Evolutionary conservation across 2,888 invertebrate species (phyloP).

Genomic region (Epinotia brunnichana): DNA sequence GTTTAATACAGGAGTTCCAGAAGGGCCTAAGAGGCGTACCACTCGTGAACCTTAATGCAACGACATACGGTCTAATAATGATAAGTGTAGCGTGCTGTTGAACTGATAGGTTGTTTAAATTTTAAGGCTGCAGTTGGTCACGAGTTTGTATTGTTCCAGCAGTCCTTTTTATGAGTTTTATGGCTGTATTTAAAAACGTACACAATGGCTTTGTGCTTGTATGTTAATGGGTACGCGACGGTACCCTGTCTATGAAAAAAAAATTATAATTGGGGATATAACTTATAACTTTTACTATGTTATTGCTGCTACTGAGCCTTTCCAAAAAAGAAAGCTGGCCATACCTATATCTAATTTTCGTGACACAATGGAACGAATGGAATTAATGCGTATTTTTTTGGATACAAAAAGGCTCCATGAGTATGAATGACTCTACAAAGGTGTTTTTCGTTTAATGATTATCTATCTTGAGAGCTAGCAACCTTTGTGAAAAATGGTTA

Average conservation of each 20-base stretch:
- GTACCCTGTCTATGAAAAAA: background rate
- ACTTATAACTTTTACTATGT: background rate
- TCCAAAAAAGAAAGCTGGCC: no score
- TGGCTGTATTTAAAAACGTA: slow-evolving; percentile 21
- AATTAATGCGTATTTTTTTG: no score
- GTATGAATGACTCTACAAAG: no score
- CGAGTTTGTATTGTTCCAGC: slow-evolving; percentile 24
- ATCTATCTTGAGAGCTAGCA: no score
- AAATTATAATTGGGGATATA: background rate
- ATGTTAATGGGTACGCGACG: slow-evolving; percentile 5
- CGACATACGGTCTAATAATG: background rate
- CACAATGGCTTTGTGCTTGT: slow-evolving; percentile 15
- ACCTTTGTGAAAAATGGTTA: no score
- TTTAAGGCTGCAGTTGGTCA: slow-evolving; percentile 14
- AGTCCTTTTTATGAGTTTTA: slow-evolving; percentile 20
- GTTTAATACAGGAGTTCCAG: background rate
- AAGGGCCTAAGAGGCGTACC: background rate
- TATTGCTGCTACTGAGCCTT: background rate
- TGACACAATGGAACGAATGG: no score
- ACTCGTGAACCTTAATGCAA: background rate
- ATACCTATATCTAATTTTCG: no score
- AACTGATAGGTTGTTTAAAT: background rate
- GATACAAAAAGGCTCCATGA: no score
- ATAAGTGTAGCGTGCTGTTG: background rate
- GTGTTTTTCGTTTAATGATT: no score